Percentiles rank a stretch among this genome's conserved stretches.
These are phyloP conservation scores for Acanthosepion lycidas DNA, from an alignment of 2,888 invertebrate species.

Conservation along the genomic window DNA sequence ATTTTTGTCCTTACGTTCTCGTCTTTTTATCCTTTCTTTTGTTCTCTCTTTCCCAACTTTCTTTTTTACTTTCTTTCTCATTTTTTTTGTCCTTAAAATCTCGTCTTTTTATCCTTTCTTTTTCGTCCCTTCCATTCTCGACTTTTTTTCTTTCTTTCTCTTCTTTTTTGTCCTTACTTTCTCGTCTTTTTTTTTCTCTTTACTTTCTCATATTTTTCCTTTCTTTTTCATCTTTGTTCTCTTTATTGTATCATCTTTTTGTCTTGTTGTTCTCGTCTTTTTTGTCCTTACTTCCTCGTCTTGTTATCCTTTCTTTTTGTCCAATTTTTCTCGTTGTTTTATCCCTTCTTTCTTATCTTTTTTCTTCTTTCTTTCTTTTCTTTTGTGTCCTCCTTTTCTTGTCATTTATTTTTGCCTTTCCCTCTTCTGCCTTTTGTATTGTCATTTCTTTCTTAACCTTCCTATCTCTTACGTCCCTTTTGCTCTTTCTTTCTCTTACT, in stretches of 20 bases:
- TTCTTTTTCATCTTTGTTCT: background rate
- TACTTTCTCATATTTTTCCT: background rate
- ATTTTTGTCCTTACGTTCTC: too few relatives aligned
- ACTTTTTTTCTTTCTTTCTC: background rate
- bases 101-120: background rate
- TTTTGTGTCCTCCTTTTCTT: background rate
- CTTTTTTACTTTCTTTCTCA: background rate
- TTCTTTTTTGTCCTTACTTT: background rate
- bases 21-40: too few relatives aligned
- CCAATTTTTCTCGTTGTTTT: too few relatives aligned
- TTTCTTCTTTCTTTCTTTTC: background rate
- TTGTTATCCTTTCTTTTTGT: background rate
- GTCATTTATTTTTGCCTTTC: background rate
- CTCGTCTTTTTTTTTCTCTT: too few relatives aligned
- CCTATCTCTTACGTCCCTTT: background rate
- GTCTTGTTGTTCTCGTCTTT: background rate
- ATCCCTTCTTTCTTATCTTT: too few relatives aligned
- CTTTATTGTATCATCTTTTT: too few relatives aligned
- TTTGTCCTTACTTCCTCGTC: background rate
- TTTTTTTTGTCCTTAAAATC: background rate
- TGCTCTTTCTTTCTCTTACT: background rate
- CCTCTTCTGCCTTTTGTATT: background rate
- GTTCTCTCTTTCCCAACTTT: too few relatives aligned
- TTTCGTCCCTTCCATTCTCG: too few relatives aligned
- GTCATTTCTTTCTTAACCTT: background rate